Base-by-base conservation (phyloP, 2,113 vertebrate species). In the Equus quagga region DNA sequence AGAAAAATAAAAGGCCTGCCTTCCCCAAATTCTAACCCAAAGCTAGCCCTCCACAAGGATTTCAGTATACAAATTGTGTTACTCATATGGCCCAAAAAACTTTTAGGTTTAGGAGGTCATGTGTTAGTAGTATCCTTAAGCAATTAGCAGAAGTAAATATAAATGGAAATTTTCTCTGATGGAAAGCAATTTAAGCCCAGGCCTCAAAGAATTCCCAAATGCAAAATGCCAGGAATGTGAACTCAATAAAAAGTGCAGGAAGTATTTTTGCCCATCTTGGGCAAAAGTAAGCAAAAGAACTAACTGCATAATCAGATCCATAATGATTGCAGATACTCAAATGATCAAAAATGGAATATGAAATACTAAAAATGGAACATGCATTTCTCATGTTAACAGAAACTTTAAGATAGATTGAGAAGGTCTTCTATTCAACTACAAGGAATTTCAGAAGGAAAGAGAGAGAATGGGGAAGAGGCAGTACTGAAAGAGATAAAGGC, bases 191-290 rank as follows among this genome's bases (percentile, higher is more conserved):
- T 15, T 81, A 76, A 89, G 76, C 15, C 56, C 18, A 85, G n/a
- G 92, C 15, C 21, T 93, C 86, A 93, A 87, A 93, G 58, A 64
- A 89, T 79, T 81, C 44, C 58, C 51, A 85, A 28, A 44, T 80
- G 76, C 19, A 89, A 85, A 93, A 90, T 86, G 26, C 8, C 58
- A 86, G 44, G 11, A 85, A 97, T 81, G n/a, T 64, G 31, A 96
- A 93, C 6, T 85, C 13, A 79, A 69, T 44, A 31, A 85, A 91
- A 76, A 89, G 31, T 14, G 15, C 2, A 81, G 8, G 28, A 73
- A 51, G 31, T 54, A 85, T 41, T 41, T 41, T 41, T 41, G 36
- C 36, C 10, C 33, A 91, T 65, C 69, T 46, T 83, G 69, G 64
- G 46, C 41, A 95, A 95, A 18, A 95, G 10, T 23, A 93, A 62